Percentiles rank a stretch among this genome's conserved stretches.
These are phyloP conservation scores for Sparidentex hasta DNA, from an alignment of 2,797 vertebrate species.

Conservation along the genomic window DNA sequence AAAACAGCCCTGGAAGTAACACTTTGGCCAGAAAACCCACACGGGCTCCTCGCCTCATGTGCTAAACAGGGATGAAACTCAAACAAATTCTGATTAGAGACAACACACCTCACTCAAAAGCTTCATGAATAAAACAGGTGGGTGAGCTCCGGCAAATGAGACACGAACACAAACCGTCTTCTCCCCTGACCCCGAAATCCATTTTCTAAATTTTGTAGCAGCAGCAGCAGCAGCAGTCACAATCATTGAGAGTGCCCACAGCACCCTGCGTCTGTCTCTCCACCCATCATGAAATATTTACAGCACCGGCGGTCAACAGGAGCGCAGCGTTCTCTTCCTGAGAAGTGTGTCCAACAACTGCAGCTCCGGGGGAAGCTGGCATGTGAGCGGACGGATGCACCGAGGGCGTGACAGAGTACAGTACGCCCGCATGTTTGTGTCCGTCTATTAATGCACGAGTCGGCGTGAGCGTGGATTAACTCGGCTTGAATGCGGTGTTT, in stretches of 20 bases:
- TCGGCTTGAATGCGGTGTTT: background rate
- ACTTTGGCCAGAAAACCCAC: background rate
- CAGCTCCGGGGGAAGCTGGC: background rate
- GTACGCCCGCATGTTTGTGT: background rate
- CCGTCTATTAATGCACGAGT: background rate
- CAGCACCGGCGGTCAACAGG: conserved; percentile 35
- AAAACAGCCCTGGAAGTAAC: background rate
- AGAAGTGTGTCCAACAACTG: conserved; percentile 22
- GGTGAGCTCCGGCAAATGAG: background rate
- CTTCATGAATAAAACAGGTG: conserved; percentile 61
- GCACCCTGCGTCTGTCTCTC: conserved; percentile 22
- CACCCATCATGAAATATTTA: conserved; percentile 67
- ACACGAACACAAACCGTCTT: background rate
- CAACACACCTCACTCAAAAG: conserved; percentile 4
- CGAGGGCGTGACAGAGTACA: background rate
- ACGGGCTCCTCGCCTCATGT: background rate
- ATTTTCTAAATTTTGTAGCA: conserved; percentile 47
- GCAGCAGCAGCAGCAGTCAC: conserved; percentile 29
- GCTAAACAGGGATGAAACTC: conserved; percentile 8
- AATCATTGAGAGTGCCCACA: conserved; percentile 43
- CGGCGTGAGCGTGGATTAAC: background rate
- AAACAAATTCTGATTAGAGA: conserved; percentile 42
- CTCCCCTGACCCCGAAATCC: conserved; percentile 15
- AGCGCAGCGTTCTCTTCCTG: conserved; percentile 18
- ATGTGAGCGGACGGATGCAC: background rate